A percentile compares a stretch with the other conserved stretches of the same genome.
Evolutionary conservation across 2,113 vertebrate genomes (phyloP).

Genomic region (Sphaerodactylus townsendi): DNA sequence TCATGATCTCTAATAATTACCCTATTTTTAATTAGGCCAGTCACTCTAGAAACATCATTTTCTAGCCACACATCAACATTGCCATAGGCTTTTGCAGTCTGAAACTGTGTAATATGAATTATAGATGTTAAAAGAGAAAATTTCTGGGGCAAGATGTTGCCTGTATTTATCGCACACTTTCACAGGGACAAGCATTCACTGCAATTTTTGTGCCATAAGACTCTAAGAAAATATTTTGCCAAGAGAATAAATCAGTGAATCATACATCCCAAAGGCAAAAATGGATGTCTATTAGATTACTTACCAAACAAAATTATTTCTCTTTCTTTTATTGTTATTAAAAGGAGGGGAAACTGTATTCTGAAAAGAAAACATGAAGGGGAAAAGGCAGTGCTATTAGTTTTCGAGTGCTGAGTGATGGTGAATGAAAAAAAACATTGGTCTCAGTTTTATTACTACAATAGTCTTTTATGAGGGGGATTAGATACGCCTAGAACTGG

Average conservation of each 20-base stretch:
- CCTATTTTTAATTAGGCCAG: too few species aligned
- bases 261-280: slow-evolving; percentile 29
- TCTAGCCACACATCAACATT: too few species aligned
- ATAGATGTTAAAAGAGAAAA: too few species aligned
- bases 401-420: slow-evolving; percentile 69
- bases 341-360: slow-evolving; percentile 67
- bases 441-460: slow-evolving; percentile 79
- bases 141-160: too few species aligned
- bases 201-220: slow-evolving; percentile 40
- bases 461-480: slow-evolving; percentile 79
- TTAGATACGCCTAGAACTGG: slow-evolving; percentile 75
- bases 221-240: slow-evolving; percentile 41
- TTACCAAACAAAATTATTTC: slow-evolving; percentile 61
- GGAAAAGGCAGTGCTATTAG: slow-evolving; percentile 67
- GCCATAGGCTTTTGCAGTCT: too few species aligned
- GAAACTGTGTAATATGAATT: too few species aligned
- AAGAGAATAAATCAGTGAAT: slow-evolving; percentile 33
- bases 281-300: slow-evolving; percentile 37
- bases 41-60: too few species aligned
- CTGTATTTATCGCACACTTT: too few species aligned
- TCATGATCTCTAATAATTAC: too few species aligned
- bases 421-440: slow-evolving; percentile 77
- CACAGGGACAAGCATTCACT: not conserved
- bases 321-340: slow-evolving; percentile 63
- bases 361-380: slow-evolving; percentile 73